Percentiles rank a stretch among this genome's conserved stretches.
Evolutionary conservation across 2,113 vertebrate genomes (phyloP).

Genomic region (Sclerurus mexicanus): DNA sequence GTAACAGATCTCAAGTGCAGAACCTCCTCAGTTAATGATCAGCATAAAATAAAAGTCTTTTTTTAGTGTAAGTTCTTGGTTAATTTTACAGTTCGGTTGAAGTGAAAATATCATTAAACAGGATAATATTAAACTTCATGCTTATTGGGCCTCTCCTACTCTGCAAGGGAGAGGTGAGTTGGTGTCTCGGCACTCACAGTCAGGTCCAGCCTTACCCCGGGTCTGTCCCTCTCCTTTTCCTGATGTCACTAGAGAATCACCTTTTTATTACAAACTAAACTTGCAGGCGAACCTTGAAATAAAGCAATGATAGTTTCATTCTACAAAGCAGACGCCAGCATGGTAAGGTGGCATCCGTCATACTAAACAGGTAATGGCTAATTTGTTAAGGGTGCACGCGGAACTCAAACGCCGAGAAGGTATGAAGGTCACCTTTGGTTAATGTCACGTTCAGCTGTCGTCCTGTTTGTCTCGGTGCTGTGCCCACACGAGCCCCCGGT

Average conservation of each 20-base stretch:
- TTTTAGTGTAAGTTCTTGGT: conserved; percentile 61
- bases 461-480: rapidly evolving
- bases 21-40: conserved; percentile 69
- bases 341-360: background rate
- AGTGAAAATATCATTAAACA: conserved; percentile 49
- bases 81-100: conserved; percentile 68
- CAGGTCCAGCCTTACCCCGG: background rate
- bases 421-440: background rate
- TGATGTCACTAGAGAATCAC: background rate
- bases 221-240: background rate
- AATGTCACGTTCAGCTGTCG: rapidly evolving
- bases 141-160: background rate
- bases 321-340: rapidly evolving
- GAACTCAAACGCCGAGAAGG: background rate
- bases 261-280: background rate
- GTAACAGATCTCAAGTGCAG: conserved; percentile 62
- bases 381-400: background rate
- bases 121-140: background rate
- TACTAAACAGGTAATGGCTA: background rate
- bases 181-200: background rate
- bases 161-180: background rate
- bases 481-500: background rate
- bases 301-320: background rate
- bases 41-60: conserved; percentile 69
- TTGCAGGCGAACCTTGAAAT: background rate